These are phyloP conservation scores for Dryomyza anilis DNA, from an alignment of 2,888 invertebrate species.

Conservation along the genomic window DNA sequence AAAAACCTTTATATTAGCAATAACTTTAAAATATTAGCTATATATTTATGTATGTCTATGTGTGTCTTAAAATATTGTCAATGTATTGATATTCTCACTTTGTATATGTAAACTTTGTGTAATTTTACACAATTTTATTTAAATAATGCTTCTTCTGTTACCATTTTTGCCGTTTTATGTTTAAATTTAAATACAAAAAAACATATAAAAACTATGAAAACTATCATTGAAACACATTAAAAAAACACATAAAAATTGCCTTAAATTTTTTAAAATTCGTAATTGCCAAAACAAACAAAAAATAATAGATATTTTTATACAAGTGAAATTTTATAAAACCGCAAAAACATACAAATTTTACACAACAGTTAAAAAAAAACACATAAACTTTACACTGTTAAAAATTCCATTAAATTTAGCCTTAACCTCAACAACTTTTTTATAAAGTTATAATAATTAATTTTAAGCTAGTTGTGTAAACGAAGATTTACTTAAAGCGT, in stretches of 20 bases:
- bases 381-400: slow-evolving; percentile 1
- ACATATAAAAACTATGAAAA: background rate
- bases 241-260: background rate
- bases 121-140: background rate
- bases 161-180: background rate
- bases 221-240: background rate
- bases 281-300: background rate
- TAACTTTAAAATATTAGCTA: too few relatives aligned
- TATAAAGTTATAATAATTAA: background rate
- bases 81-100: slow-evolving; percentile 1
- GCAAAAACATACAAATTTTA: background rate
- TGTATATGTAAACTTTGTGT: background rate
- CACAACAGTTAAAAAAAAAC: too few relatives aligned
- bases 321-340: background rate
- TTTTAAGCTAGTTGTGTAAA: slow-evolving; percentile 19
- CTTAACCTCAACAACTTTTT: slow-evolving; percentile 2
- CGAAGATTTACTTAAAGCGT: slow-evolving; percentile 16
- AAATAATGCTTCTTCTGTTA: background rate
- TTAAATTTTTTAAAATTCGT: background rate
- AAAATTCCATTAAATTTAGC: slow-evolving; percentile 20
- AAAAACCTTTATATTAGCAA: too few relatives aligned
- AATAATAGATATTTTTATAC: background rate
- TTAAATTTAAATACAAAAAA: background rate
- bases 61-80: background rate
- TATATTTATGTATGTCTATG: too few relatives aligned